These are phyloP conservation scores for Hydraecia micacea DNA, from an alignment of 2,888 invertebrate genomes.

Conservation along the genomic window DNA sequence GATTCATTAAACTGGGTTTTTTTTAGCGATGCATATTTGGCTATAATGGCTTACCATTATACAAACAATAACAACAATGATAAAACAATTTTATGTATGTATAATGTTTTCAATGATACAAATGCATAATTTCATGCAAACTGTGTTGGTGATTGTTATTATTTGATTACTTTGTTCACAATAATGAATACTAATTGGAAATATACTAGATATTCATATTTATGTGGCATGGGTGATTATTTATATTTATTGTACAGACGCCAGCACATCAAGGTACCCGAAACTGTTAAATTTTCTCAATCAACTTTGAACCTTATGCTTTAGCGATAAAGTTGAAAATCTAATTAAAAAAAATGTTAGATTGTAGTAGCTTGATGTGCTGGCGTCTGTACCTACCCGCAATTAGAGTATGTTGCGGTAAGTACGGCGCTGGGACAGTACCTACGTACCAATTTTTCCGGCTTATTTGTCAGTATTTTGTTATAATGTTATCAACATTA, in stretches of 20 bases:
- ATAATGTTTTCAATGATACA: not conserved
- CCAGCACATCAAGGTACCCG: too few species aligned
- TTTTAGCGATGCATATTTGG: not conserved
- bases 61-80: not conserved
- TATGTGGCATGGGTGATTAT: not conserved
- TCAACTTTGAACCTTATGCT: too few species aligned
- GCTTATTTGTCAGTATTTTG: too few species aligned
- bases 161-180: not conserved
- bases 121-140: conserved; percentile 6
- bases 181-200: conserved; percentile 13
- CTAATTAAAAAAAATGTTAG: too few species aligned
- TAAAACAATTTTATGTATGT: not conserved
- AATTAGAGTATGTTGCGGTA: not conserved
- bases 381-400: too few species aligned
- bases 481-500: too few species aligned
- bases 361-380: too few species aligned
- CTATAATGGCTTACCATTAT: not conserved
- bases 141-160: not conserved
- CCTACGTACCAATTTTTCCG: not conserved
- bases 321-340: too few species aligned
- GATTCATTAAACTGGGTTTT: not conserved
- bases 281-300: too few species aligned
- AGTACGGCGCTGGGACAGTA: not conserved
- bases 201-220: not conserved
- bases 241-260: not conserved